phyloP scores from a whole-genome alignment of 2,888 invertebrate genomes.

The Synergus itoensis region DNA sequence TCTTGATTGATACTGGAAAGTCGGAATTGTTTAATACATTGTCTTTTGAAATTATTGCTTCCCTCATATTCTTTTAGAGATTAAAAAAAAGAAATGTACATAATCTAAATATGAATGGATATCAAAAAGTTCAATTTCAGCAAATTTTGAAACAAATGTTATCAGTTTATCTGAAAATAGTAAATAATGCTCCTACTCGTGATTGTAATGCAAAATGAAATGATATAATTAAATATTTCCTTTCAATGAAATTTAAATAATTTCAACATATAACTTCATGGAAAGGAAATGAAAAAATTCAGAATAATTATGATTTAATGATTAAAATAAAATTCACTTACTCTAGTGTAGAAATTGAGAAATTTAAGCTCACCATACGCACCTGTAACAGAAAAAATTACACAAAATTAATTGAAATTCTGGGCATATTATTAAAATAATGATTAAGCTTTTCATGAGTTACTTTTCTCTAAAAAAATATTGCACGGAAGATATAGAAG shows the following conservation, averaged over 20 bases:
- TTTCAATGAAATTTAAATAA: not conserved
- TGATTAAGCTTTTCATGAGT: no score
- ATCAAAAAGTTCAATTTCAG: not conserved
- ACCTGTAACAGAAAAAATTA: slow-evolving; percentile 59
- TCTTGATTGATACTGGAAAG: not conserved
- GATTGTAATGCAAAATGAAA: not conserved
- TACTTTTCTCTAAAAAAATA: no score
- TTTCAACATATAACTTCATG: not conserved
- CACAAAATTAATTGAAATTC: not conserved
- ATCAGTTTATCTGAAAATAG: not conserved
- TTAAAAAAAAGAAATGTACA: no score
- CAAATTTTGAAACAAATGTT: not conserved
- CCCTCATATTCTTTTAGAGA: not conserved
- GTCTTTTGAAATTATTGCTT: not conserved
- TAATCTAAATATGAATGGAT: no score
- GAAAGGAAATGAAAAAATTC: not conserved
- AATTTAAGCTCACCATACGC: slow-evolving; percentile 51
- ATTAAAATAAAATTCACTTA: slow-evolving; percentile 30
- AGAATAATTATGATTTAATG: not conserved
- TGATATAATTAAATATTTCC: not conserved
- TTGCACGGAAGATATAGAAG: no score
- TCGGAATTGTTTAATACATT: not conserved
- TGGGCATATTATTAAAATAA: no score
- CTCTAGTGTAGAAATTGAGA: slow-evolving; percentile 33
- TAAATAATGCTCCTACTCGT: not conserved